Base-by-base conservation (phyloP, 30 jellyfish, hydroid and myxozoan genomes). In the Aurelia sp. region DNA sequence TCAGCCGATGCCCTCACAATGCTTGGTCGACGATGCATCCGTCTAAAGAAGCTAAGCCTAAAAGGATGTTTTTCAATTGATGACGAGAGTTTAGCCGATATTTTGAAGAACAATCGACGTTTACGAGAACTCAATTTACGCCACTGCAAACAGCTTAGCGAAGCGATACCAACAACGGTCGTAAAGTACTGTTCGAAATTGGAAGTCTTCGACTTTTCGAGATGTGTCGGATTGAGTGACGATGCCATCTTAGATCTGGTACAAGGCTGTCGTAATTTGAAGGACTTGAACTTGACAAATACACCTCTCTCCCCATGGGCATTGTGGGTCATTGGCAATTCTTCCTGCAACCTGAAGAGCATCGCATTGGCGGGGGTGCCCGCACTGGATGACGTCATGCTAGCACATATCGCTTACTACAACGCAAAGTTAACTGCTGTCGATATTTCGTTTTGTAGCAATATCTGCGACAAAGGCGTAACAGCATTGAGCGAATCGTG, bases 81-180 rank as follows among this genome's bases (percentile, higher is more conserved):
- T 38, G 77, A 81, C 52, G 63, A 52, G 51, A 81, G 91, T 58
- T 63, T 81, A 27, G 60, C 67, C 9, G 76, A 18, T 21, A 51
- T 81, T 33, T 30, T 81, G 27, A 57, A 57, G 61, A 69, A 53
- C 55, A 53, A 27, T 59, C 21, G 18, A 7, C 53, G 52, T n/a
- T 19, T 81, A 20, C 22, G 22, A 55, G 91, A 50, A 24, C 84
- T 81, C 6, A 22, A 70, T 33, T 21, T 81, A 31, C 64, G 91
- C 33, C 41, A 81, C 84, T 81, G 91, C 33, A 48, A 53, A 66
- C 91, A 70, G 50, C 30, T 67, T 19, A 73, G 67, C 57, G 84
- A 47, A 15, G 62, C 30, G 13, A 58, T 81, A 12, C 67, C 58
- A 6, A 50, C 41, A 35, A 27, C 27, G 17, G 16, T 77, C 24